Base-by-base conservation (phyloP, 2,888 invertebrate species). In the Lasioglossum zephyrum region DNA sequence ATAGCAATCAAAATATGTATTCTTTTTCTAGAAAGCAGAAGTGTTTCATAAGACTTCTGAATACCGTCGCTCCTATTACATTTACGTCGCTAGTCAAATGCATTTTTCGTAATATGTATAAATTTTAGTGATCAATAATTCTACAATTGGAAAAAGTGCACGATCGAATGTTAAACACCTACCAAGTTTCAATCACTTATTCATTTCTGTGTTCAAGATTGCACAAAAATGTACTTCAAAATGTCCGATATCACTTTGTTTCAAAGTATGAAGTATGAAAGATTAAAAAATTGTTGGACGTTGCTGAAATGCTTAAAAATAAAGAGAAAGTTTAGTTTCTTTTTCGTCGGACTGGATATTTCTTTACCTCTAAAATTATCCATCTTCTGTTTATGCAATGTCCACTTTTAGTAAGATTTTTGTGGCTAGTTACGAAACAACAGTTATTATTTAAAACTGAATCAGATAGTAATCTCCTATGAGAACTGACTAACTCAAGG, bases 1-100 rank as follows among this genome's bases (percentile, higher is more conserved):
- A 77, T 31, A 80, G 26, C 39, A 60, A 69, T 53, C 41, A 77
- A 80, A 73, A 74, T 75, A 31, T 31, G 31, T 31, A 26, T 66
- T 79, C 66, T 80, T 82, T 85, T 82, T 75, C 77, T 87, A 87
- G 86, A 87, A 87, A 87, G 87, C 75, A 82, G 36, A 70, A 36
- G 57, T 66, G 77, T 87, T 87, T 87, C 86, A 77, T 86, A 87
- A 87, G 87, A 80, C 75, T 57, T 70, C 73, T 41, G 72, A 77
- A 81, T 82, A 69, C 69, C 53, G 22, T 22, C 44, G 73, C 18
- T 57, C 47, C 47, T 49, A n/a, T 57, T 70, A 44, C 63, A 60
- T 49, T 36, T 73, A 16, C 73, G 47, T 57, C 5, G 74, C 72
- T 39, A 3, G 36, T 36, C 36, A 36, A 36, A 36, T 36, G 36